phyloP scores from a whole-genome alignment of 2,888 invertebrate genomes.

The Colostygia pectinataria region DNA sequence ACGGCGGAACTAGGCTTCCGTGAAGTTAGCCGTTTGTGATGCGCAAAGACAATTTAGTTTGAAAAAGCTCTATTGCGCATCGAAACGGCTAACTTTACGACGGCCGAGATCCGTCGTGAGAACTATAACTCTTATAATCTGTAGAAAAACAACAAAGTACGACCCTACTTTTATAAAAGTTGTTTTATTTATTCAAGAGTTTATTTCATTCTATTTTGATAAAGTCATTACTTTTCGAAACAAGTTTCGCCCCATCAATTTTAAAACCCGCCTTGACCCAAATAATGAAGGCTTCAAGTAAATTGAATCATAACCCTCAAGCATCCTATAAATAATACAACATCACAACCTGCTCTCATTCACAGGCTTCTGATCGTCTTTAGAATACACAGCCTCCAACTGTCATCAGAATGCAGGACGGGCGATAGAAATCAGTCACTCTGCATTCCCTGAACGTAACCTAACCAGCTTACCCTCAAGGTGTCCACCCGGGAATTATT shows the following conservation, averaged over 20 bases:
- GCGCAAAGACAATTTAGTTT: no score
- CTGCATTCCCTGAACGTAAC: slow-evolving; percentile 46
- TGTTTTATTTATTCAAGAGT: neutral
- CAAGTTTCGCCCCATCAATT: neutral
- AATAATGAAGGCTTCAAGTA: neutral
- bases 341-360: slow-evolving; percentile 18
- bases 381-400: slow-evolving; percentile 37
- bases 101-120: no score
- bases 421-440: slow-evolving; percentile 54
- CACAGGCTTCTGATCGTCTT: slow-evolving; percentile 29
- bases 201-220: neutral
- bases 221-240: neutral
- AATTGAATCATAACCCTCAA: neutral
- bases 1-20: no score
- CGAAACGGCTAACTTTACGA: no score
- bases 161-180: no score
- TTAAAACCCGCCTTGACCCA: neutral
- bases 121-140: no score
- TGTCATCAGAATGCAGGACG: slow-evolving; percentile 43
- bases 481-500: slow-evolving; percentile 53
- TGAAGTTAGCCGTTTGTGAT: no score
- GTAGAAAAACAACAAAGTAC: no score
- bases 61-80: no score
- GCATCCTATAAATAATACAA: slow-evolving; percentile 11
- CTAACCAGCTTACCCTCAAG: slow-evolving; percentile 52